phyloP scores from a whole-genome alignment of 2,113 vertebrate species.

The Trematomus loennbergii region DNA sequence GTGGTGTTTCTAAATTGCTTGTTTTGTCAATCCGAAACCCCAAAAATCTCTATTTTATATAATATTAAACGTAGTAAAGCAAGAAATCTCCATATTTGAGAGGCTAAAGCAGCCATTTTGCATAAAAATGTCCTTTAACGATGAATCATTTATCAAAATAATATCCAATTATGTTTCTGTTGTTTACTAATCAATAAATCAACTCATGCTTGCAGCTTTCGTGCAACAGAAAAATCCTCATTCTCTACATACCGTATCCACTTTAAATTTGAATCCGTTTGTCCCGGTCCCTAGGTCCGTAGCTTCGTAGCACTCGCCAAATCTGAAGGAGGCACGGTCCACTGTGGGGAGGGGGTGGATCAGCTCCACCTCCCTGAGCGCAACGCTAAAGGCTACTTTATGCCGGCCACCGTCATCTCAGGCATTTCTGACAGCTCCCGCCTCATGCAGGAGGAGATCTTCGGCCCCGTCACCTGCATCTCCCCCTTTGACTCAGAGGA shows the following conservation, averaged over 20 bases:
- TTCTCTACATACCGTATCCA: rapidly evolving
- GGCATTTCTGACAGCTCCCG: slow-evolving; percentile 88
- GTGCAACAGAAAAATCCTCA: neutral
- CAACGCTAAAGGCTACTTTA: slow-evolving; percentile 91
- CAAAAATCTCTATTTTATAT: too few relatives aligned
- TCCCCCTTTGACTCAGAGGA: slow-evolving; percentile 92
- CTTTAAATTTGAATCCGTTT: neutral
- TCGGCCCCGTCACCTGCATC: slow-evolving; percentile 94
- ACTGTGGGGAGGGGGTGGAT: slow-evolving; percentile 94
- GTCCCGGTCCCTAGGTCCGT: slow-evolving; percentile 84
- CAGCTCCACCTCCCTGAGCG: slow-evolving; percentile 81
- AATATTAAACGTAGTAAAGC: too few relatives aligned
- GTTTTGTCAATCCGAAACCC: too few relatives aligned
- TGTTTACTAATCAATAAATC: too few relatives aligned
- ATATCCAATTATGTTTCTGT: too few relatives aligned
- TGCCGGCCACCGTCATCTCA: slow-evolving; percentile 91
- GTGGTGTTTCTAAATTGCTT: too few relatives aligned
- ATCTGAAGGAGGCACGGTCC: slow-evolving; percentile 88
- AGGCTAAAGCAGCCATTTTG: too few relatives aligned
- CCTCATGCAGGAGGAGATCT: slow-evolving; percentile 98
- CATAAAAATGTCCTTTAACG: too few relatives aligned
- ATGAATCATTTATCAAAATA: too few relatives aligned
- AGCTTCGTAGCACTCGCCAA: slow-evolving; percentile 88
- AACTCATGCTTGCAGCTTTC: neutral
- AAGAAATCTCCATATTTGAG: too few relatives aligned